A percentile compares a stretch with the other conserved stretches of the same genome.
Evolutionary conservation across 2,113 vertebrate genomes (phyloP).

Genomic region (Thinocorus orbignyianus): DNA sequence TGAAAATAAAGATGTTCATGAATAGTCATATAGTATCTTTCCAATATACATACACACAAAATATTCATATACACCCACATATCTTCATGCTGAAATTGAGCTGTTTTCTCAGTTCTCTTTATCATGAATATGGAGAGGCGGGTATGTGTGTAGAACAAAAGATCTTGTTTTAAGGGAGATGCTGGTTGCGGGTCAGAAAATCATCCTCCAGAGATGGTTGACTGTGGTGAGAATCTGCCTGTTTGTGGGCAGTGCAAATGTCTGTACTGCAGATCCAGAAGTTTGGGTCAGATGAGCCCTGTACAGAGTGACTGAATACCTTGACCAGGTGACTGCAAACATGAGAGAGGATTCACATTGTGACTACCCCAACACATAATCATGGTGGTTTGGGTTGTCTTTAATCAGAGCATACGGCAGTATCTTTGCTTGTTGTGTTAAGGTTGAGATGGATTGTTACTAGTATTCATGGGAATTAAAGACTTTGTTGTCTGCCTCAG

Average conservation of each 20-base stretch:
- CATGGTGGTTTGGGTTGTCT: neutral
- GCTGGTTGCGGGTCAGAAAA: neutral
- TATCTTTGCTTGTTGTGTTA: neutral
- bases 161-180: neutral
- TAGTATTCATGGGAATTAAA: neutral
- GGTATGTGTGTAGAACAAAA: neutral
- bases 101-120: neutral
- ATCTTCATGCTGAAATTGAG: neutral
- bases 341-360: neutral
- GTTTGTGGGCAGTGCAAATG: rapidly evolving
- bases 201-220: neutral
- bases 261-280: neutral
- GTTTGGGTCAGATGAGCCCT: neutral
- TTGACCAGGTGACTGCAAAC: neutral
- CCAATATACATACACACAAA: rapidly evolving
- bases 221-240: rapidly evolving
- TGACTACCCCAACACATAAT: neutral
- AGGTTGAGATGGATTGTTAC: neutral
- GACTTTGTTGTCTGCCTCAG: constrained; percentile 52
- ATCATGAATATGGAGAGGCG: neutral
- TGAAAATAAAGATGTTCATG: neutral
- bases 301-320: neutral
- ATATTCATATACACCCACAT: neutral
- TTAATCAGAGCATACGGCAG: neutral
- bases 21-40: neutral